Evolutionary conservation across 2,797 vertebrate genomes (phyloP).

Genomic region (Schizopygopsis pylzovi): DNA sequence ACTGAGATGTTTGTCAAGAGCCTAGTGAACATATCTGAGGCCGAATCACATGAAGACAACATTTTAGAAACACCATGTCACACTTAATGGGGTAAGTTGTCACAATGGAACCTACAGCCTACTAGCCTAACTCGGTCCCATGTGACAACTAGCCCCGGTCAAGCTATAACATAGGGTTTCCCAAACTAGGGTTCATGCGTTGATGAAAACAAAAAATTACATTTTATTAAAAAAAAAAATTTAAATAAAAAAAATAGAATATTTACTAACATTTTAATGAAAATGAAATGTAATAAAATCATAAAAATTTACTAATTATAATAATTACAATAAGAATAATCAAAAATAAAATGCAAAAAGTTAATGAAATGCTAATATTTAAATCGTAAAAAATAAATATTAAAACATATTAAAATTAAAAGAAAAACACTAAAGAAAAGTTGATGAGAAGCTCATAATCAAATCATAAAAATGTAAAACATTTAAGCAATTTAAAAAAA

Average conservation of each 20-base stretch:
- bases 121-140: not conserved
- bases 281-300: not conserved
- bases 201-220: too few relatives aligned
- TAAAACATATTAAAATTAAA: too few relatives aligned
- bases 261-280: too few relatives aligned
- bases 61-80: not conserved
- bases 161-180: not conserved
- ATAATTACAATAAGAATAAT: not conserved
- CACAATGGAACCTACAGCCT: not conserved
- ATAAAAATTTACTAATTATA: not conserved
- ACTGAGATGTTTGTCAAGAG: slow-evolving; percentile 1
- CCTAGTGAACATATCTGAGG: not conserved
- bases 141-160: not conserved
- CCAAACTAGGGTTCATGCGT: not conserved
- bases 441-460: too few relatives aligned
- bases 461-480: too few relatives aligned
- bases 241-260: not conserved
- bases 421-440: too few relatives aligned
- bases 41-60: not conserved
- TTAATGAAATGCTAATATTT: not conserved
- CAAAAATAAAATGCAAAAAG: not conserved
- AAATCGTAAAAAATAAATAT: not conserved
- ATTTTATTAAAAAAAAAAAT: too few relatives aligned
- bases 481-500: too few relatives aligned
- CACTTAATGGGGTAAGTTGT: not conserved